Percentiles rank a stretch among this genome's conserved stretches.
Evolutionary conservation across 2,113 vertebrate species (phyloP).

Genomic region (Cyprinodon tularosa): DNA sequence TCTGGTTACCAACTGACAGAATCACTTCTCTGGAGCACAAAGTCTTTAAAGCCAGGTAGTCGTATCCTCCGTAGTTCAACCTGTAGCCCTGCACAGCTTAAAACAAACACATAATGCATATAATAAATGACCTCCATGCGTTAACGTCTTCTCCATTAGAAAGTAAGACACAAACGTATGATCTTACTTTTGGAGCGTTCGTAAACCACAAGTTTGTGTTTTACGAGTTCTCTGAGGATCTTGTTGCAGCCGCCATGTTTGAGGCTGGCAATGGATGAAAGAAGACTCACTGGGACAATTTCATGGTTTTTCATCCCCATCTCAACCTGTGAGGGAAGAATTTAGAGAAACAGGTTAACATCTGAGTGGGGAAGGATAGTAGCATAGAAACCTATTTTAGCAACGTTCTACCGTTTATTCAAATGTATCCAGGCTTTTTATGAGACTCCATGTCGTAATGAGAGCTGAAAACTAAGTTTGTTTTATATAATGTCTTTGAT

Average conservation of each 20-base stretch:
- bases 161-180: not conserved
- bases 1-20: constrained; percentile 93
- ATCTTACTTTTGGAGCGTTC: constrained; percentile 90
- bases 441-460: too few relatives aligned
- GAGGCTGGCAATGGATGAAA: constrained; percentile 94
- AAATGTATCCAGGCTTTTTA: not conserved
- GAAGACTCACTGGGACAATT: constrained; percentile 91
- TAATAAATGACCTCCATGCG: not conserved
- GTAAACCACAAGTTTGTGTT: constrained; percentile 91
- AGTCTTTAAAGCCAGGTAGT: constrained; percentile 94
- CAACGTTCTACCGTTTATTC: not conserved
- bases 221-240: constrained; percentile 89
- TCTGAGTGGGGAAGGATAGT: not conserved
- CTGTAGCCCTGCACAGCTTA: constrained; percentile 94
- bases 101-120: constrained; percentile 18
- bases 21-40: constrained; percentile 89
- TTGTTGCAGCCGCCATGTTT: constrained; percentile 97
- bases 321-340: constrained; percentile 86
- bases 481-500: not conserved
- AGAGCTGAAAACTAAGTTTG: too few relatives aligned
- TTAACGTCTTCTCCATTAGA: not conserved
- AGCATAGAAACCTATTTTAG: not conserved
- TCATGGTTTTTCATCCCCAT: constrained; percentile 99
- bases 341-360: not conserved
- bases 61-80: constrained; percentile 92